Base-by-base conservation (phyloP, 2,888 invertebrate genomes). In the Nephrotoma appendiculata region DNA sequence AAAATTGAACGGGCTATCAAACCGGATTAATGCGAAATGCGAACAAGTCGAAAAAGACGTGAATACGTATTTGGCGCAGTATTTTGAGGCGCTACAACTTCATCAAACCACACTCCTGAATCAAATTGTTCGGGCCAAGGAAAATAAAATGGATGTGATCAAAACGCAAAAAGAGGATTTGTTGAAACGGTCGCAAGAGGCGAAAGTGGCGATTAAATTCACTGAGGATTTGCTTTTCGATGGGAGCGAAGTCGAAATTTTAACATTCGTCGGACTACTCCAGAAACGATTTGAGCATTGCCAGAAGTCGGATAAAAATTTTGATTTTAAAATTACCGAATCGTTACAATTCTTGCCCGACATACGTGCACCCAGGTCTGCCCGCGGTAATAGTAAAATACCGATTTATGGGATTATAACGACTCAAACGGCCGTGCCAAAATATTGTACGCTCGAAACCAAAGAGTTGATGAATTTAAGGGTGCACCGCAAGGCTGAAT, bases 191-290 rank as follows among this genome's bases (percentile, higher is more conserved):
- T 93, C 94, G 0, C 91, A 91, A 4, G 93, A 94, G 87, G 94
- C 94, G 0, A 90, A 92, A 85, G 93, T 94, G 15, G 94, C 94
- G 0, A 93, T 95, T 0, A 91, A 92, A 45, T 95, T 95, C 88
- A 92, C 94, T 87, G 94, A 95, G 87, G 94, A 95, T 90, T 92
- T 95, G 4, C 91, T 95, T 19, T 91, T 93, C 0, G 93, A 94
- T 89, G 95, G 95, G 0, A 94, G 94, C 0, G 95, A 95, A 88
- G 94, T 95, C 19, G 96, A 96, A 91, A 92, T 96, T 44, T 92
- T 96, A 0, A 94, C 94, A 15, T 94, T 96, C 87, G 93, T 94
- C 87, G 93, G 93, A 31, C 93, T 95, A 0, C 93, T 96, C 4
- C 91, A 95, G 4, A 94, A 93, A 6, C 94, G 96, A 85, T 92